A percentile compares a stretch with the other conserved stretches of the same genome.
These are phyloP conservation scores for Aphaenogaster rudis DNA, from an alignment of 1,140 invertebrate genomes.

Conservation along the genomic window DNA sequence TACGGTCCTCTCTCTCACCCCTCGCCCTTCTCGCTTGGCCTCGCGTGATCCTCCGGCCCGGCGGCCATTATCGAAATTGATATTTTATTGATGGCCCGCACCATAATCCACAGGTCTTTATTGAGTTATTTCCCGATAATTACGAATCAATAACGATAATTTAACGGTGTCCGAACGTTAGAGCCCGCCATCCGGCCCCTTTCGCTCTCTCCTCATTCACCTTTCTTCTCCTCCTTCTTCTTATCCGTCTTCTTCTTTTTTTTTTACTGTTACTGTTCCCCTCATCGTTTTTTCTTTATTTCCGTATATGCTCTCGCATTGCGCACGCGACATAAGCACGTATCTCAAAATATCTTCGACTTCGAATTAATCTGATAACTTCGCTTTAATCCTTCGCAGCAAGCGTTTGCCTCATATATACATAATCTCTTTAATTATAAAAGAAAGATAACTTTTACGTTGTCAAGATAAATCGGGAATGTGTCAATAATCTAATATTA, in stretches of 20 bases:
- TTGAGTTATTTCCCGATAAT: conserved; percentile 86
- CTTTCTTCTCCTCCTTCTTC: conserved; percentile 35
- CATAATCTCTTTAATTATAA: conserved; percentile 12
- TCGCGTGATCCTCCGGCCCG: conserved; percentile 72
- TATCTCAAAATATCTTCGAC: conserved; percentile 14
- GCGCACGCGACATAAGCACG: conserved; percentile 33
- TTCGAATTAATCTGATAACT: conserved; percentile 11
- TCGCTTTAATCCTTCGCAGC: no score
- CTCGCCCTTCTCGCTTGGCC: conserved; percentile 18
- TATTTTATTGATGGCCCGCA: conserved; percentile 85
- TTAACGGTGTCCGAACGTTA: conserved; percentile 75
- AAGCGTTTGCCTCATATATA: background rate
- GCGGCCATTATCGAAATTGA: conserved; percentile 86
- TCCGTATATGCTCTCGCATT: conserved; percentile 5
- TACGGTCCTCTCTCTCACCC: conserved; percentile 54
- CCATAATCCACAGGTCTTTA: conserved; percentile 79
- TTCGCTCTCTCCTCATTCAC: conserved; percentile 59
- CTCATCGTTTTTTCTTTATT: conserved; percentile 19
- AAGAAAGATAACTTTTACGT: background rate
- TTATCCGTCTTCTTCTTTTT: conserved; percentile 7
- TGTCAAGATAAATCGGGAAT: background rate
- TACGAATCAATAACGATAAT: conserved; percentile 84
- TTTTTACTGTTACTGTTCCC: background rate
- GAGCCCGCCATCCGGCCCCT: conserved; percentile 41
- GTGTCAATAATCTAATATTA: conserved; percentile 1